A percentile compares a stretch with the other conserved stretches of the same genome.
Conservation (phyloP, 2,888 invertebrate species). For the Melieria omissa region DNA sequence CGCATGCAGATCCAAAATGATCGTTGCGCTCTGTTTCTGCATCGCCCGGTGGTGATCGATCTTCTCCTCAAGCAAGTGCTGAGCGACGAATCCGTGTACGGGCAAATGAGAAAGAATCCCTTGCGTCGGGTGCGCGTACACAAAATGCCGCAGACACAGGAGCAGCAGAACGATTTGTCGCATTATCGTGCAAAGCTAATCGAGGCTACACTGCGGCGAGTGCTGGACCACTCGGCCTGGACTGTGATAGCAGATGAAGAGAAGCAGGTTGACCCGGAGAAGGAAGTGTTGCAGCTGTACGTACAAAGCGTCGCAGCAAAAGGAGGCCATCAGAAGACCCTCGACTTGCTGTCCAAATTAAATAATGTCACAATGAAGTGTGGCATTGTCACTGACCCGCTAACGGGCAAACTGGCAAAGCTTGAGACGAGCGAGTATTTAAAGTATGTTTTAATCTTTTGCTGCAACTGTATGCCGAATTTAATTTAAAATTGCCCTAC, state of each 20-base stretch:
- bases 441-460: conserved; percentile 43
- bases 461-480: neutral
- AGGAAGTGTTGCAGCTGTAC: conserved; percentile 41
- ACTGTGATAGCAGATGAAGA: conserved; percentile 37
- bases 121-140: conserved; percentile 17
- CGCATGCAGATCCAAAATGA: conserved; percentile 45
- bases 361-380: conserved; percentile 62
- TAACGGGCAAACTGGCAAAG: conserved; percentile 69
- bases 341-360: neutral
- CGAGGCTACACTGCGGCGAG: conserved; percentile 45
- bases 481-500: neutral
- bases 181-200: conserved; percentile 52
- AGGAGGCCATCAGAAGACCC: neutral
- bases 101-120: conserved; percentile 33
- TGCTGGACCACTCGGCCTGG: conserved; percentile 54
- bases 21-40: conserved; percentile 52
- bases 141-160: neutral
- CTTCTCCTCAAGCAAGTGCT: conserved; percentile 48
- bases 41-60: conserved; percentile 46
- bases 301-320: conserved; percentile 45
- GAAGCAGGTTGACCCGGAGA: neutral
- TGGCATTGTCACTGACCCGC: conserved; percentile 72
- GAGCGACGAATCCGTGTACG: conserved; percentile 38
- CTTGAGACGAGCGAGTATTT: conserved; percentile 48
- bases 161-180: conserved; percentile 44